phyloP scores from a whole-genome alignment of 2,797 vertebrate species.

The Sibirionetta formosa region DNA sequence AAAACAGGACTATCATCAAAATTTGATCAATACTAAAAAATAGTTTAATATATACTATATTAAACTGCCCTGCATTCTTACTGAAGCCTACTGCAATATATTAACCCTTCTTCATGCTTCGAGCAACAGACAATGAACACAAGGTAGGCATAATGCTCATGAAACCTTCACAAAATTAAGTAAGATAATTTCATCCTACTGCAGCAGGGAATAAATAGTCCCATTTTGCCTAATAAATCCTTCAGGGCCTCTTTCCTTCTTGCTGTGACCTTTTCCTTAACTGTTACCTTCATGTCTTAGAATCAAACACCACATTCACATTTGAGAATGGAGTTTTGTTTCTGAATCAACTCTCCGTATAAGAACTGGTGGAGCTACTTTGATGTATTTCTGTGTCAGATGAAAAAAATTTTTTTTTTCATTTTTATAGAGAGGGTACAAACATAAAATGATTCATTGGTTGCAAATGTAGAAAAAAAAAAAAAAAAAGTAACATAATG shows the following conservation, averaged over 20 bases:
- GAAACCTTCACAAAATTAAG: background rate
- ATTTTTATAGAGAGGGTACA: background rate
- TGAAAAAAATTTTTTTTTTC: background rate
- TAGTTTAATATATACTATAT: background rate
- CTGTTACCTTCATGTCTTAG: background rate
- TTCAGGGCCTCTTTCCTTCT: background rate
- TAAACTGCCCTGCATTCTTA: background rate
- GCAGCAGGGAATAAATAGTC: background rate
- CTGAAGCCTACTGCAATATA: background rate
- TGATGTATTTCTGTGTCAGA: background rate
- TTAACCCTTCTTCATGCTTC: background rate
- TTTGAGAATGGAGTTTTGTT: background rate
- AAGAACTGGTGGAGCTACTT: background rate
- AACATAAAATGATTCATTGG: background rate
- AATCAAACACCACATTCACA: background rate
- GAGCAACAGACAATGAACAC: background rate
- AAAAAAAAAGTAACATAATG: background rate
- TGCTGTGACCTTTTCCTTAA: constrained; percentile 19
- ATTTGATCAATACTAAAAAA: background rate
- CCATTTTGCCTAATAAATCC: constrained; percentile 5
- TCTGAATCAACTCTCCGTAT: background rate
- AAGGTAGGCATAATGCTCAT: background rate
- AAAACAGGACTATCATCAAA: background rate
- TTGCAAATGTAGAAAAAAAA: background rate
- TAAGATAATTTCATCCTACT: background rate